These are phyloP conservation scores for Halictus ligatus DNA, from an alignment of 2,888 invertebrate genomes.

Conservation along the genomic window DNA sequence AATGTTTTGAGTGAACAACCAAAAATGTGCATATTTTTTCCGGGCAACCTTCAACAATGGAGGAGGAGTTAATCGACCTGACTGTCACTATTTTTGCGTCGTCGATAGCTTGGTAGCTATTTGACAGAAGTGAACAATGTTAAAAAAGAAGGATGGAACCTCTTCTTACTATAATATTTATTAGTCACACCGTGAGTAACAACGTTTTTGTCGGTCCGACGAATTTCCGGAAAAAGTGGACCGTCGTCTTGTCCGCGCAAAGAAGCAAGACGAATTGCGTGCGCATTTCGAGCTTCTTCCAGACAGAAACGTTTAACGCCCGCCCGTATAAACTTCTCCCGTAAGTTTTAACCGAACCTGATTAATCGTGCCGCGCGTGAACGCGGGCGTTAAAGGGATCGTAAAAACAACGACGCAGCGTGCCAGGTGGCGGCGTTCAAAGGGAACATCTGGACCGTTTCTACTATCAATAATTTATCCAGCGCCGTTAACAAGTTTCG, in stretches of 20 bases:
- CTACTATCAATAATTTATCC: conserved; percentile 46
- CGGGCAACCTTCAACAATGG: too few species aligned
- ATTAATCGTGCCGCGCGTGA: conserved; percentile 51
- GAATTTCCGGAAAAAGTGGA: conserved; percentile 46
- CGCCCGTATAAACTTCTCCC: conserved; percentile 25
- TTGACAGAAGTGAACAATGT: too few species aligned
- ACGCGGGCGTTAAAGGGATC: conserved; percentile 44
- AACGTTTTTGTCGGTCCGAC: conserved; percentile 21
- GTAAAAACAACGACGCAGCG: conserved; percentile 51
- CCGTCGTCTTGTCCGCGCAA: conserved; percentile 41
- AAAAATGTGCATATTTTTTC: too few species aligned
- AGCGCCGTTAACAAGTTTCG: conserved; percentile 35
- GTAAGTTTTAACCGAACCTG: conserved; percentile 33
- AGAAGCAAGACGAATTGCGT: conserved; percentile 53
- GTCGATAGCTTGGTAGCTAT: too few species aligned
- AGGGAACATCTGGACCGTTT: conserved; percentile 40
- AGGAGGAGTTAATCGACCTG: too few species aligned
- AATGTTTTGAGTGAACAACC: too few species aligned
- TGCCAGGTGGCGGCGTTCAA: conserved; percentile 44
- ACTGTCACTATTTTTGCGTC: too few species aligned
- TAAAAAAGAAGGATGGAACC: too few species aligned
- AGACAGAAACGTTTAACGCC: conserved; percentile 17
- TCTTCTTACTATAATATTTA: not conserved
- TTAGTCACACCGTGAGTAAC: not conserved
- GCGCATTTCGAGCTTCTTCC: conserved; percentile 34